Conservation (phyloP, 1,140 invertebrate species). For the Hirudo medicinalis region DNA sequence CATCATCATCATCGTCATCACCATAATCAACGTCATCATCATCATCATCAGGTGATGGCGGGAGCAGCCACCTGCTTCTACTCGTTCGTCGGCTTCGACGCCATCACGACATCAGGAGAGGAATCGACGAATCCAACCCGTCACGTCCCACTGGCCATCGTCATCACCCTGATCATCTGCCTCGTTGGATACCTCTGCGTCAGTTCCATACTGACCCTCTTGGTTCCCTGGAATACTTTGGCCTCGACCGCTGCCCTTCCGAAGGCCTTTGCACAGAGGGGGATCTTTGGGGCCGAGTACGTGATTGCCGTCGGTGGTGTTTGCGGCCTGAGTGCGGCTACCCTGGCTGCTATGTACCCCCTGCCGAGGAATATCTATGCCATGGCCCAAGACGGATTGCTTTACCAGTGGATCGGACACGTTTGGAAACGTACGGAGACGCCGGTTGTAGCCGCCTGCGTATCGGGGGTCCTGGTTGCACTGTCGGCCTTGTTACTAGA, state of each 20-base stretch:
- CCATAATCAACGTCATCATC: too few species aligned
- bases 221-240: constrained; percentile 38
- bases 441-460: constrained; percentile 62
- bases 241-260: constrained; percentile 69
- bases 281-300: constrained; percentile 62
- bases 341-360: constrained; percentile 91
- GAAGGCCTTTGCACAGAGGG: constrained; percentile 76
- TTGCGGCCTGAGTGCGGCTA: constrained; percentile 63
- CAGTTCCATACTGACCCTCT: constrained; percentile 24
- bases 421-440: constrained; percentile 33
- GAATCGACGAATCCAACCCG: constrained; percentile 27
- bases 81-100: constrained; percentile 91
- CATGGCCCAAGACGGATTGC: constrained; percentile 39
- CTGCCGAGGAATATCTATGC: constrained; percentile 86
- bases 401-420: constrained; percentile 59
- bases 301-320: constrained; percentile 68
- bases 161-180: constrained; percentile 25
- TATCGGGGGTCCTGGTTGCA: constrained; percentile 54
- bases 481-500: constrained; percentile 69
- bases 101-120: constrained; percentile 76
- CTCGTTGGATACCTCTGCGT: constrained; percentile 24
- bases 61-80: constrained; percentile 89
- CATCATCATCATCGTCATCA: too few species aligned
- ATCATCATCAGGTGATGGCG: too few species aligned
- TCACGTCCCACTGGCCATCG: constrained; percentile 25